Base-by-base conservation (phyloP, 2,113 vertebrate genomes). In the Charadrius vociferus region DNA sequence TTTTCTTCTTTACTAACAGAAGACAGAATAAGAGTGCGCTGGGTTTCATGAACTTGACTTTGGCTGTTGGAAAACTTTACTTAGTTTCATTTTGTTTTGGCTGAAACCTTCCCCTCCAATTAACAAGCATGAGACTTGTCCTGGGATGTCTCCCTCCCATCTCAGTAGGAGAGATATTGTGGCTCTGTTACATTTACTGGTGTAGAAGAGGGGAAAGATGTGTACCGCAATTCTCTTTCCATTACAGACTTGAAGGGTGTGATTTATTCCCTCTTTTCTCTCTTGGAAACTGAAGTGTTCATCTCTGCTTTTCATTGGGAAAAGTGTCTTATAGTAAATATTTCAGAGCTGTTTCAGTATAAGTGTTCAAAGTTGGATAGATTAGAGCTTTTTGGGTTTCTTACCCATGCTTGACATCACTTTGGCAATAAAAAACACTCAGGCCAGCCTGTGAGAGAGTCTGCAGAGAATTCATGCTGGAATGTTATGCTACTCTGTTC, bases 61-160 rank as follows among this genome's bases (percentile, higher is more conserved):
- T 58, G 67, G 62, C 91, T 82, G 81, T 70, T 94, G 96, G 95
- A 96, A 97, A 95, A 95, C 81, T 87, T 97, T 73, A 93, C 82
- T 81, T 94, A 65, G 81, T 95, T 97, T 93, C 93, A 90, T 95
- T 96, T 96, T 95, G 87, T 34, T 91, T 95, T 93, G 91, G 93
- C 93, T 90, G 81, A 62, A 88, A 52, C 27, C 29, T 93, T 83
- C 30, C 12, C 14, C 30, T 84, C n/a, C 81, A 80, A 6, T 86
- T 89, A 95, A 88, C 1, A 26, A 94, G 32, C 41, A 80, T 59
- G 45, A 95, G 47, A 13, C 55, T 94, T 90, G 41, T 95, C 70
- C 84, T 82, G 71, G 55, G 93, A 83, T 90, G 58, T 93, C 58
- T 91, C 81, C 75, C 79, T 95, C 86, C 91, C 83, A 58, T 87